phyloP scores from a whole-genome alignment of 2,888 invertebrate species.

The Hypena proboscidalis region DNA sequence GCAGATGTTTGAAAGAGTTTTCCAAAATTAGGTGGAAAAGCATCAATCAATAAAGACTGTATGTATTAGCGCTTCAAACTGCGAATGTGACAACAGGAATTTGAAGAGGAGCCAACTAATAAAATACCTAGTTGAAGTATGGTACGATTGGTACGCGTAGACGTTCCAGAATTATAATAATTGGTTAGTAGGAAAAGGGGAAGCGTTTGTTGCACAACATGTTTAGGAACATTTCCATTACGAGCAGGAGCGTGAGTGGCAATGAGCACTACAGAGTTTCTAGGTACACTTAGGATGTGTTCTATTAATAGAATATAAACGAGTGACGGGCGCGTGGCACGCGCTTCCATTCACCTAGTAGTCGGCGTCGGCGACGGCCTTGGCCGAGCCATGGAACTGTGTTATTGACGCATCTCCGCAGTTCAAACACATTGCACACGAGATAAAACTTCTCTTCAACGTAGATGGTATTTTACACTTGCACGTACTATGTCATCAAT shows the following conservation, averaged over 20 bases:
- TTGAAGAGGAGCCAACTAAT: constrained; percentile 35
- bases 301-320: constrained; percentile 72
- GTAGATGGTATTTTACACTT: no score
- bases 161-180: constrained; percentile 15
- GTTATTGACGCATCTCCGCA: constrained; percentile 65
- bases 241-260: constrained; percentile 17
- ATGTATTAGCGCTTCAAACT: constrained; percentile 2
- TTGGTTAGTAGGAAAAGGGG: constrained; percentile 7
- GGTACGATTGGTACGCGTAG: constrained; percentile 20
- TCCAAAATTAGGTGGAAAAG: constrained; percentile 5
- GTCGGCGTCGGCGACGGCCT: constrained; percentile 60
- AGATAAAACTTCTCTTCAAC: constrained; percentile 38
- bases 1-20: not conserved
- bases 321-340: constrained; percentile 58
- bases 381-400: constrained; percentile 66
- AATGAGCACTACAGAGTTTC: constrained; percentile 28
- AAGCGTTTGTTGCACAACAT: constrained; percentile 10
- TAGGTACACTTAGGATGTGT: constrained; percentile 53
- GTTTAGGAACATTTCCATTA: constrained; percentile 21
- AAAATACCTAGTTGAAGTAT: constrained; percentile 21
- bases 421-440: constrained; percentile 30
- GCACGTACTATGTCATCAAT: no score
- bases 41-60: constrained; percentile 11
- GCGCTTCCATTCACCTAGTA: constrained; percentile 72
- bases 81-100: constrained; percentile 34